Evolutionary conservation across 1,140 invertebrate species (phyloP), one percentile per base, ranked within the genome.

Genomic region (Atta cephalotes): DNA sequence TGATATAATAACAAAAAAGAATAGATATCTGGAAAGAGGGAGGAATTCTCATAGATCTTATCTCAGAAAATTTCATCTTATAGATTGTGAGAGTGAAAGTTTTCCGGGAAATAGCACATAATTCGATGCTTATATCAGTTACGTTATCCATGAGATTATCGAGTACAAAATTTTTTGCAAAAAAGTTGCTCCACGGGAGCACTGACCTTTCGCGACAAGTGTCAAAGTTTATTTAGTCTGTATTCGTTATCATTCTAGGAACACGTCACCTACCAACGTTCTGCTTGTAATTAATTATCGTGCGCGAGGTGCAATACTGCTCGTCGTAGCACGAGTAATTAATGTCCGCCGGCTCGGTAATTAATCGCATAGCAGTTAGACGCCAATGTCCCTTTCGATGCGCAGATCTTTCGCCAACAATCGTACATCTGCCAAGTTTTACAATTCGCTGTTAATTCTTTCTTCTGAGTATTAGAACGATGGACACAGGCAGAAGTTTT

Each of bases 321-420:
- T 90, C 51, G 21, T 87, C 89, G 85, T 72, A 82, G 85, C 85
- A 87, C 88, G 53, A 65, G 88, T 89, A 90, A 90, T 90, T 90
- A 90, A 90, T 90, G 89, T 87, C 88, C 66, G 72, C 62, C 88
- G 88, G 87, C 88, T 85, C 71, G 58, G 85, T 89, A 74, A 90
- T 90, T 90, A 90, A 90, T 90, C 62, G 78, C 79, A 2, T 39
- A 28, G 66, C 78, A 28, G 66, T 72, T 65, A 60, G 78, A 87
- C 85, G 72, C 31, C 21, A 53, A 87, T 76, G 63, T 65, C 88
- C 60, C 68, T 21, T 66, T 58, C 58, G 85, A 72, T 66, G 28
- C 49, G 35, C 60, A 12, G 51, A 68, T 84, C 85, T 89, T 90
- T 90, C 58, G 72, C 78, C 16, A 12, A 12, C 66, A 21, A 62